Conservation (phyloP, 2,113 vertebrate species). For the Accipiter cooperii region DNA sequence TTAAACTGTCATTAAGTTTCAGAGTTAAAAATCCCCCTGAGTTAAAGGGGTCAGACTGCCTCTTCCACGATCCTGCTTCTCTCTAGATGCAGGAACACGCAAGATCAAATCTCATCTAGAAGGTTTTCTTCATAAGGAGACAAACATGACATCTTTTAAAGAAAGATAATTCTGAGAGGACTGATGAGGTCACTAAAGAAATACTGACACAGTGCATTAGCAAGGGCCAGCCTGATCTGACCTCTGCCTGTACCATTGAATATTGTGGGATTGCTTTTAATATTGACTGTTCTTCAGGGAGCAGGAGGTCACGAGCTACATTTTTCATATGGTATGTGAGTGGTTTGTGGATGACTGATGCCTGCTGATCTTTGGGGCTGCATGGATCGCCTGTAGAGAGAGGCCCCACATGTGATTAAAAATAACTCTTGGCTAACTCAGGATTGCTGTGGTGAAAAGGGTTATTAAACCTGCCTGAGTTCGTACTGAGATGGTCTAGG, state of each 20-base stretch:
- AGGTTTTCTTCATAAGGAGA: not conserved
- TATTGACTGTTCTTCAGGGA: slow-evolving; percentile 20
- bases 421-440: not conserved
- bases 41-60: not conserved
- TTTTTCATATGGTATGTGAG: not conserved
- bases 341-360: slow-evolving; percentile 16
- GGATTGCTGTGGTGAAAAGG: not conserved
- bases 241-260: not conserved
- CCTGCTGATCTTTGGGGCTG: slow-evolving; percentile 24
- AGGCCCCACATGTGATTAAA: not conserved
- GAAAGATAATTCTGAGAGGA: slow-evolving; percentile 18
- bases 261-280: slow-evolving; percentile 45
- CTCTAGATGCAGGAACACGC: not conserved
- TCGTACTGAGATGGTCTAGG: not conserved
- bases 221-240: slow-evolving; percentile 21
- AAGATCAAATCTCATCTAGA: not conserved
- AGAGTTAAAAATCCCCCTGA: not conserved
- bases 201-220: slow-evolving; percentile 34
- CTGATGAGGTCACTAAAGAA: slow-evolving; percentile 44
- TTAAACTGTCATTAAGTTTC: not conserved
- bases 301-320: slow-evolving; percentile 1
- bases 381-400: slow-evolving; percentile 32
- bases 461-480: not conserved
- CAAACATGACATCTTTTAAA: not conserved
- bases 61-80: not conserved